A percentile compares a stretch with the other conserved stretches of the same genome.
Evolutionary conservation across 2,797 vertebrate species (phyloP).

Genomic region (Rhincodon typus): DNA sequence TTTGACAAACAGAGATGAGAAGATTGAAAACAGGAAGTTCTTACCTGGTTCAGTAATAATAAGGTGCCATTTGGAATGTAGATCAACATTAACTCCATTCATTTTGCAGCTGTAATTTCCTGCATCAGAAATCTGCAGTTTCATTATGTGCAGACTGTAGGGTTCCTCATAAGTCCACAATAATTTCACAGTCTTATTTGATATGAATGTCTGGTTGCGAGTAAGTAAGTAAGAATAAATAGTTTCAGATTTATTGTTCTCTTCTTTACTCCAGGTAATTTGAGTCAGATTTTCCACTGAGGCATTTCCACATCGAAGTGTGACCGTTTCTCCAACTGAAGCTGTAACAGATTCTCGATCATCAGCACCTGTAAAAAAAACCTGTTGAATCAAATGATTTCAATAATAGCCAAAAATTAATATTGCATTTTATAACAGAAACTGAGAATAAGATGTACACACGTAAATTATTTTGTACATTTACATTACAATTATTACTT

Average conservation of each 20-base stretch:
- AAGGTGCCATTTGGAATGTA: background rate
- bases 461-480: background rate
- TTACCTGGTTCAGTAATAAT: background rate
- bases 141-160: background rate
- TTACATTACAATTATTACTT: background rate
- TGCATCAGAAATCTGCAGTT: background rate
- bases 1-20: background rate
- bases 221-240: background rate
- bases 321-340: background rate
- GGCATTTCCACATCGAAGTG: background rate
- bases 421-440: background rate
- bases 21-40: background rate
- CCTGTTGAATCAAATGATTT: background rate
- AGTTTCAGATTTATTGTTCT: background rate
- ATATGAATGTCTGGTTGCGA: background rate
- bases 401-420: background rate
- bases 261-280: background rate
- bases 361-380: conserved; percentile 13
- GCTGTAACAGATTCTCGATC: background rate
- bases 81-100: background rate
- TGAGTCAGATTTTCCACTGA: background rate
- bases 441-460: background rate
- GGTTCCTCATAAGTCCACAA: background rate
- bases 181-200: background rate
- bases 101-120: background rate